These are phyloP conservation scores for Drosophila acutilabella DNA, from an alignment of 2,888 invertebrate genomes.

Conservation along the genomic window DNA sequence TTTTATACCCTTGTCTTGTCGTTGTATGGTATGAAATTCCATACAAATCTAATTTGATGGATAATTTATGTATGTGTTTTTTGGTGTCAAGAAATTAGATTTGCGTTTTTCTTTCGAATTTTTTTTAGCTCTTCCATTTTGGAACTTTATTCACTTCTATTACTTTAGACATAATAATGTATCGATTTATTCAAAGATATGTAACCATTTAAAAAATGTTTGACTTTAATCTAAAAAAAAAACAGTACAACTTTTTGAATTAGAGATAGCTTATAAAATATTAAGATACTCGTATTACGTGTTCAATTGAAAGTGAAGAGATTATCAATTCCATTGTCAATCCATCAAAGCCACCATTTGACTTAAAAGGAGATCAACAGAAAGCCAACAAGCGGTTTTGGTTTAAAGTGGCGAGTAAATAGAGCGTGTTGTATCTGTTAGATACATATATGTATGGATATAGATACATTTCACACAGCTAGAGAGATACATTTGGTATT, in stretches of 20 bases:
- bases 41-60: background rate
- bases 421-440: constrained; percentile 9
- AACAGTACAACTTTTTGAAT: no score
- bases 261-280: background rate
- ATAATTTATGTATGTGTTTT: background rate
- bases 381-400: constrained; percentile 7
- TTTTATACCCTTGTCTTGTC: no score
- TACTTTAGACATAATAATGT: no score
- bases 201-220: no score
- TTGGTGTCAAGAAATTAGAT: no score
- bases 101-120: background rate
- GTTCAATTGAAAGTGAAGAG: constrained; percentile 2
- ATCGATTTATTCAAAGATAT: no score
- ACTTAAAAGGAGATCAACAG: constrained; percentile 10
- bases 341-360: background rate
- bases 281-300: background rate
- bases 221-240: no score
- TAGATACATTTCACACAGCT: constrained; percentile 11
- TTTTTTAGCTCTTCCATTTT: background rate
- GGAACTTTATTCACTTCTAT: no score
- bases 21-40: background rate
- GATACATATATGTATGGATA: constrained; percentile 2
- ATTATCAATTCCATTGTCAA: constrained; percentile 1
- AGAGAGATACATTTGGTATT: constrained; percentile 22
- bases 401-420: constrained; percentile 12